Conservation (phyloP, 2,797 vertebrate species). For the Enteromius radiatus region DNA sequence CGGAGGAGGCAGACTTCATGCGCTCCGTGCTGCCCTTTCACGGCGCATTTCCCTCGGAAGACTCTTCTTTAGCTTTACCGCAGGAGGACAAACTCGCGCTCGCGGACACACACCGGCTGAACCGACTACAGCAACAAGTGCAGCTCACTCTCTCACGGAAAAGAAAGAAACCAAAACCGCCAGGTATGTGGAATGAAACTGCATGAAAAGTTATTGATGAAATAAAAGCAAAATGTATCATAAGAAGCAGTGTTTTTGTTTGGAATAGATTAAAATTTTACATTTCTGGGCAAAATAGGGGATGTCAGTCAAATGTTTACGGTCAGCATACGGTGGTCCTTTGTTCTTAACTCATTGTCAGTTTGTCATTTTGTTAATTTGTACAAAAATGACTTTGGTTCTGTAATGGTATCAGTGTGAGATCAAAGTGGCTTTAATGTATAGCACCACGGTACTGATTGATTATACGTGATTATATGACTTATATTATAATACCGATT, state of each 20-base stretch:
- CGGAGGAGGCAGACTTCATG: conserved; percentile 54
- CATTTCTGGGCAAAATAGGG: not conserved
- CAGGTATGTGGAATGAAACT: conserved; percentile 39
- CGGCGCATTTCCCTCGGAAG: conserved; percentile 20
- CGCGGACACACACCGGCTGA: conserved; percentile 37
- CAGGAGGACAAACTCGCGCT: conserved; percentile 39
- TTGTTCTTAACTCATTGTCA: conserved; percentile 27
- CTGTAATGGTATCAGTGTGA: not conserved
- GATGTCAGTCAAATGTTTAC: not conserved
- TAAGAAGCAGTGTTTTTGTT: not conserved
- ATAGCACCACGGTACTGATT: not conserved
- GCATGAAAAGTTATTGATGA: too few species aligned
- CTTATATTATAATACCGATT: not conserved
- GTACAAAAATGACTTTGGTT: not conserved
- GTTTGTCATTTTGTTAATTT: too few species aligned
- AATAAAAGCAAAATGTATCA: not conserved
- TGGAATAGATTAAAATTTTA: not conserved
- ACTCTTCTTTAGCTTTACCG: conserved; percentile 57
- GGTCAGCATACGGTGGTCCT: not conserved
- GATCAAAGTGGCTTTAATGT: conserved; percentile 1
- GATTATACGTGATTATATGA: not conserved
- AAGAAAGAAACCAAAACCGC: conserved; percentile 32
- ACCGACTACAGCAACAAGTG: conserved; percentile 60
- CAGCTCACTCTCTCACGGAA: conserved; percentile 60
- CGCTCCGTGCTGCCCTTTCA: conserved; percentile 44